These are phyloP conservation scores for Tragelaphus scriptus DNA, from an alignment of 2,113 vertebrate species.

Conservation along the genomic window DNA sequence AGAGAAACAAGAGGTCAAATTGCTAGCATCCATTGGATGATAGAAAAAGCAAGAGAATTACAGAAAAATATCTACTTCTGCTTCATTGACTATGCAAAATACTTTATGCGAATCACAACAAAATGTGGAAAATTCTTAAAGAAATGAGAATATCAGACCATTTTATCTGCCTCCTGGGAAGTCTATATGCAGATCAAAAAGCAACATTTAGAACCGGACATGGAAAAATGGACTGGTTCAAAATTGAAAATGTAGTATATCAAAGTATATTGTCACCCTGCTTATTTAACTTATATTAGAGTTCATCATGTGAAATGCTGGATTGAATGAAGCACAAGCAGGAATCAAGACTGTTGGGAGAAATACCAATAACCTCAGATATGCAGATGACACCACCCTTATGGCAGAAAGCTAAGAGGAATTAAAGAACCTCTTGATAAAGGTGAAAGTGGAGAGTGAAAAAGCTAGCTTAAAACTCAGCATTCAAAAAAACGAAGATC, in stretches of 20 bases:
- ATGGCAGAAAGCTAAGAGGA: neutral
- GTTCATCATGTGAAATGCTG: neutral
- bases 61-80: neutral
- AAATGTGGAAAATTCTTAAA: neutral
- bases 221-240: neutral
- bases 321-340: neutral
- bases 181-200: neutral
- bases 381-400: neutral
- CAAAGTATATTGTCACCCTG: neutral
- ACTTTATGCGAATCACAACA: neutral
- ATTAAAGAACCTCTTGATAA: neutral
- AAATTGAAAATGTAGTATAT: neutral
- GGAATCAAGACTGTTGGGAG: neutral
- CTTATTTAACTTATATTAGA: neutral
- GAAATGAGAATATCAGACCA: neutral
- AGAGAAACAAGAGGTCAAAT: neutral
- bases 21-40: neutral
- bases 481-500: neutral
- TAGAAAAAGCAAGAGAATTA: neutral
- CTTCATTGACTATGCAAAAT: neutral
- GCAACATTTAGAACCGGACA: neutral
- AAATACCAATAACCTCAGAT: neutral
- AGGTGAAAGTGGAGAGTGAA: neutral
- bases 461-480: neutral
- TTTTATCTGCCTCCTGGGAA: neutral